Evolutionary conservation across 23 tunicate genomes (phyloP), one percentile per base, ranked within the genome.

Genomic region (Diplosoma virens): DNA sequence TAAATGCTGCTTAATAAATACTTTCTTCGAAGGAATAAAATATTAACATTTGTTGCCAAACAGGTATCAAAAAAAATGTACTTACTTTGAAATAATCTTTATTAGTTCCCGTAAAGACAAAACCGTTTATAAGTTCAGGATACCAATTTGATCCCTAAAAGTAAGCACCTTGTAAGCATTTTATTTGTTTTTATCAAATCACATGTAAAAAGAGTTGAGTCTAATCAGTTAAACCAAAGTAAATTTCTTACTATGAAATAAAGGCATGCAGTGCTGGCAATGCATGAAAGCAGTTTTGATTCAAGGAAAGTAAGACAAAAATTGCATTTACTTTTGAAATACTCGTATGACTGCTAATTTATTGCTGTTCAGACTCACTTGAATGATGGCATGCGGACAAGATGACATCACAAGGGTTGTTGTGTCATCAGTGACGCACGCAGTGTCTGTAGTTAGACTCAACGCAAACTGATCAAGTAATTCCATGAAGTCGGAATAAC

Each of bases 61-160:
- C n/a, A n/a, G n/a, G n/a, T n/a, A n/a, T n/a, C n/a, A n/a, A 48
- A 33, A 56, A 56, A 56, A 9, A 16, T 11, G 25, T 16, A 36
- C 30, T 47, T 11, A 86, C 93, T 71, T 80, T 33, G 35, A 86
- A 86, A 32, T 28, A 80, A 54, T 86, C 85, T 66, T 78, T 59
- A 0, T 58, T 76, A 1, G 32, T 46, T 45, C 84, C 84, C 20
- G 29, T 61, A 59, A 88, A 88, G 9, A 27, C 25, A 41, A 76
- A 70, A 1, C 95, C 95, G 35, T 88, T 88, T 24, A 88, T 77
- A 1, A 81, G 58, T 70, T 88, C 87, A 26, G 95, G 95, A 77
- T 81, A 88, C 83, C 87, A 88, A 4, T 81, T 65, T 3, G 83
- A 80, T 29, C 87, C 69, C 87, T 86, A 54, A 63, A 63, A 63